Base-by-base conservation (phyloP, 2,797 vertebrate genomes). In the Antennarius maculatus region DNA sequence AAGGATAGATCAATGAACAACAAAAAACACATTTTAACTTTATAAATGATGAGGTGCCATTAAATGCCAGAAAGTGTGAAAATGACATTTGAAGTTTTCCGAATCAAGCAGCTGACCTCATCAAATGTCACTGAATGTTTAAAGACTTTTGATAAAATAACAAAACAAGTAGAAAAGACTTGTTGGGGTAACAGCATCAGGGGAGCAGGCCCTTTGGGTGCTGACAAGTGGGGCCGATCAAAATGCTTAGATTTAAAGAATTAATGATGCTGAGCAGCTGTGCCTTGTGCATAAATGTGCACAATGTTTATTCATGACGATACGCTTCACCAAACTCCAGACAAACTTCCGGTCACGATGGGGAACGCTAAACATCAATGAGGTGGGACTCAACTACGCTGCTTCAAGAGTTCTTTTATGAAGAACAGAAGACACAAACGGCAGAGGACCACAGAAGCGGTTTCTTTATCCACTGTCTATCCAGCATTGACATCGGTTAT, bases 401-500 rank as follows among this genome's bases (percentile, higher is more conserved):
- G 37, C 37, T 1, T 39, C 10, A 39, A 11, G 7, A 61, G 9
- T 7, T 56, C 0, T 17, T 37, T 29, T 37, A 29, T 61, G 16
- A 61, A 52, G 5, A 66, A 43, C 0, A 31, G n/a, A 31, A 49
- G 27, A 69, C 8, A 69, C 8, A 54, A 52, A 54, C 8, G 17
- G 39, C 10, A 3, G 34, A 54, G n/a, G 28, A 65, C 17, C 39
- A 4, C 31, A 41, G 27, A 53, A 42, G 16, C 34, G 68, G 37
- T 48, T 18, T 63, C 16, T 66, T 67, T 45, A 65, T 63, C 56
- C 65, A 71, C 28, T 18, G 6, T 54, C 31, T 18, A 6, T 54
- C 45, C 14, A 50, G 39, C 54, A 16, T 73, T 31, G 66, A 10
- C 57, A 62, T 54, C 29, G 54, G 45, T 41, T 18, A 46, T 3